Evolutionary conservation across 1,140 invertebrate species (phyloP), one percentile per base, ranked within the genome.

Genomic region (Dendroctonus ponderosae): DNA sequence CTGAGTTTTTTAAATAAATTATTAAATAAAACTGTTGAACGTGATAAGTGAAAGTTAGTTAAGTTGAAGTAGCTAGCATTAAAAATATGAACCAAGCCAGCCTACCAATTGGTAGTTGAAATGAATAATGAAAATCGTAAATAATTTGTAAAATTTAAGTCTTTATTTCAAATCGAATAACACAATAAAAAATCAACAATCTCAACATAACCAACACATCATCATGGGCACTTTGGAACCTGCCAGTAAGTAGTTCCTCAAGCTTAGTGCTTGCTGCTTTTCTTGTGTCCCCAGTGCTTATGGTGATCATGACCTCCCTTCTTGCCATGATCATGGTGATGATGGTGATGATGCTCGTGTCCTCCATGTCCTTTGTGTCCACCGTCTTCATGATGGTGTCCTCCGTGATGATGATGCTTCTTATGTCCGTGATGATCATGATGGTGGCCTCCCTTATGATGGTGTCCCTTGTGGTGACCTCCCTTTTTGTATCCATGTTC

Each of bases 341-440:
- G 83, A 53, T 85, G 82, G 74, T 87, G 85, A 62, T 88, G 86
- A 62, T 87, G 84, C 48, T 87, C 82, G 66, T 89, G 84, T 7
- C 86, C 88, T 38, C 84, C 83, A 66, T 86, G 83, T 14, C 84
- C 82, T 71, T 89, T 88, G 78, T 89, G 87, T 5, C 88, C 89
- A 57, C 85, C 84, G 12, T 82, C 80, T 49, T 83, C 82, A 41
- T 87, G 82, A 71, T 87, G 82, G 66, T 85, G 82, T 50, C 79
- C 78, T 48, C 85, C 86, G 54, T 88, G 84, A 51, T 85, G 81
- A 71, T 86, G 83, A 64, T 84, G 82, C 4, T 83, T 85, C 58
- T 86, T 83, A 66, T 85, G 83, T 11, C 83, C 84, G 62, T 85
- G 81, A 61, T 87, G 83, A 41, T 82, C 82, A 51, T 86, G 81